Evolutionary conservation across 2,888 invertebrate genomes (phyloP).

Genomic region (Xestia rhomboidea): DNA sequence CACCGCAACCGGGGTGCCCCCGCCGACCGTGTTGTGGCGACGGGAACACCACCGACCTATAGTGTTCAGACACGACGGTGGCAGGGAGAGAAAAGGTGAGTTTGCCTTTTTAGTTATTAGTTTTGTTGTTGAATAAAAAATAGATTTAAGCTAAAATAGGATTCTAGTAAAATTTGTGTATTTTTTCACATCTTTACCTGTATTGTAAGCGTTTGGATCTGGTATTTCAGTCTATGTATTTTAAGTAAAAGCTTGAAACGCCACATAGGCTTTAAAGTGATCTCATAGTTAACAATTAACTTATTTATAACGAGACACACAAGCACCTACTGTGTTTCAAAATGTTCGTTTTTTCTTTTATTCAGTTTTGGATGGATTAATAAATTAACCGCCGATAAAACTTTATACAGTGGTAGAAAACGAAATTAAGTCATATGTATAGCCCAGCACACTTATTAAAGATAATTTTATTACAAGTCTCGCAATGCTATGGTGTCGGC

Average conservation of each 20-base stretch:
- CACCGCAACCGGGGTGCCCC: constrained; percentile 95
- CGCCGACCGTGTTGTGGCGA: constrained; percentile 95
- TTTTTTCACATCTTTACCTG: constrained; percentile 1
- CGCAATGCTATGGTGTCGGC: neutral
- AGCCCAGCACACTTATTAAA: neutral
- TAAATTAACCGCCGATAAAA: neutral
- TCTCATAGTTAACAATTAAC: neutral
- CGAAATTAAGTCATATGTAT: neutral
- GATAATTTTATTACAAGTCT: constrained; percentile 2
- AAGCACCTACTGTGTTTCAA: neutral
- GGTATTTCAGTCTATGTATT: neutral
- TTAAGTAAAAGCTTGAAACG: neutral
- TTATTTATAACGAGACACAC: neutral
- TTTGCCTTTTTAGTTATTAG: neutral
- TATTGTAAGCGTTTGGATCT: neutral
- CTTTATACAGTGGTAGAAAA: neutral
- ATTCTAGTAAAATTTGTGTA: neutral
- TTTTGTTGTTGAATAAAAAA: neutral
- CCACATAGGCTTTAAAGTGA: neutral
- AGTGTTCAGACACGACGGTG: constrained; percentile 93
- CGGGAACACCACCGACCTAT: constrained; percentile 95
- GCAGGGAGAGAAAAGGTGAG: constrained; percentile 93
- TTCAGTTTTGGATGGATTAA: neutral
- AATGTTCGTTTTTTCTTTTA: neutral
- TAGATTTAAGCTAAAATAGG: neutral